A percentile compares a stretch with the other conserved stretches of the same genome.
Conservation (phyloP, 1,140 invertebrate species). For the Megalopta genalis region DNA sequence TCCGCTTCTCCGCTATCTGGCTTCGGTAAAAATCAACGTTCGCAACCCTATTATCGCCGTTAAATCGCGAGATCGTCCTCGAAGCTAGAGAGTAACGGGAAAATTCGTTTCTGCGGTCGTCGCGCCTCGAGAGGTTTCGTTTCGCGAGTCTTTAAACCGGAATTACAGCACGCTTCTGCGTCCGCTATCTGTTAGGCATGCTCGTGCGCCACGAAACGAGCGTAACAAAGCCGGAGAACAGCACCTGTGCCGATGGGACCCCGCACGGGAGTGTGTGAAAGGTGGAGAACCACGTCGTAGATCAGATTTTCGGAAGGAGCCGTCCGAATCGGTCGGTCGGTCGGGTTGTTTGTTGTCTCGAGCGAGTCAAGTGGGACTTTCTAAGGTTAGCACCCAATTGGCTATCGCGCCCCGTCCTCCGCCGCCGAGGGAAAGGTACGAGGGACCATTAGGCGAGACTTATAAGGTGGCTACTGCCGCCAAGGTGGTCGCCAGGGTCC, state of each 20-base stretch:
- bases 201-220: not conserved
- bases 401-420: slow-evolving; percentile 54
- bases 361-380: slow-evolving; percentile 66
- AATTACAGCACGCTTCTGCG: too few species aligned
- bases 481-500: slow-evolving; percentile 53
- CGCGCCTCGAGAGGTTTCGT: too few species aligned
- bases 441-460: slow-evolving; percentile 58
- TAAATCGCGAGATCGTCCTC: too few species aligned
- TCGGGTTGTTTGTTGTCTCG: slow-evolving; percentile 44
- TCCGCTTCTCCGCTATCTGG: too few species aligned
- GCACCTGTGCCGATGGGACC: not conserved
- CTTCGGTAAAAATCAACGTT: too few species aligned
- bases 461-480: slow-evolving; percentile 59
- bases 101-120: too few species aligned
- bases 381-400: slow-evolving; percentile 69
- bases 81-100: too few species aligned
- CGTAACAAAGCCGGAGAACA: not conserved
- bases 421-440: slow-evolving; percentile 55
- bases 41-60: too few species aligned
- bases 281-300: not conserved
- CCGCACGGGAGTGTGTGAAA: not conserved
- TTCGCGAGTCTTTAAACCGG: too few species aligned
- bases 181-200: too few species aligned
- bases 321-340: not conserved
- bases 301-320: slow-evolving; percentile 23